Percentiles rank a stretch among this genome's conserved stretches.
These are phyloP conservation scores for Micoletzkya japonica DNA, from an alignment of 2,888 invertebrate genomes.

Conservation along the genomic window DNA sequence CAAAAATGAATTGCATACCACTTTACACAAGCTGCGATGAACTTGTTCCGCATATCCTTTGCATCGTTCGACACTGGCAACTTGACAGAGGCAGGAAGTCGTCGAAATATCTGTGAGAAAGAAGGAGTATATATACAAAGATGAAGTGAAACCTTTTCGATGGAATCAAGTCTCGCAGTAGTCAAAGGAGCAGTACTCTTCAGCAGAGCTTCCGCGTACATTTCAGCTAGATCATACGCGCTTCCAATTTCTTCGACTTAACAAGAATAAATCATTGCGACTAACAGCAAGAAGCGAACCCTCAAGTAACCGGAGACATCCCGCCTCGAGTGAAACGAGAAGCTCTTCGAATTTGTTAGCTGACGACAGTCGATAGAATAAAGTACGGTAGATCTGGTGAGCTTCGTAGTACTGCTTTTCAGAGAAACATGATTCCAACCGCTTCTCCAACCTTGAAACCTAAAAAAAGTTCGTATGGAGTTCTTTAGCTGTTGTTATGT, in stretches of 20 bases:
- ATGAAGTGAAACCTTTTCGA: constrained; percentile 8
- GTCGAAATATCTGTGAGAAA: constrained; percentile 5
- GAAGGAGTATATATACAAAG: background rate
- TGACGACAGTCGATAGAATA: constrained; percentile 41
- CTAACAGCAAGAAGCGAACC: background rate
- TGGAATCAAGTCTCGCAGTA: background rate
- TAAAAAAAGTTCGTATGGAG: no score
- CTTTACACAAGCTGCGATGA: constrained; percentile 26
- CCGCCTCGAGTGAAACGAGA: constrained; percentile 38
- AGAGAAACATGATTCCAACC: constrained; percentile 34
- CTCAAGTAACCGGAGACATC: constrained; percentile 24
- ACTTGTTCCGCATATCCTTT: constrained; percentile 19
- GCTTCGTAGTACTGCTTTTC: constrained; percentile 54
- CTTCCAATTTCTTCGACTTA: constrained; percentile 10
- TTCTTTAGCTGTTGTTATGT: no score
- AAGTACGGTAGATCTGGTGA: constrained; percentile 53
- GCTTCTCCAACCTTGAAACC: constrained; percentile 25
- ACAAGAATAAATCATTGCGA: background rate
- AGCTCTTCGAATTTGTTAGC: constrained; percentile 37
- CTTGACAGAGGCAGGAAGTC: constrained; percentile 9
- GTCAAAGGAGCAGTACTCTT: constrained; percentile 11
- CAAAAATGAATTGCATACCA: constrained; percentile 7
- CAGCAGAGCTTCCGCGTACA: constrained; percentile 16
- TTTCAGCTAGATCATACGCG: constrained; percentile 25
- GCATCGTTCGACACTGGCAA: no score